A percentile compares a stretch with the other conserved stretches of the same genome.
Conservation (phyloP, 2,888 invertebrate genomes). For the Ptilodon capucinus region DNA sequence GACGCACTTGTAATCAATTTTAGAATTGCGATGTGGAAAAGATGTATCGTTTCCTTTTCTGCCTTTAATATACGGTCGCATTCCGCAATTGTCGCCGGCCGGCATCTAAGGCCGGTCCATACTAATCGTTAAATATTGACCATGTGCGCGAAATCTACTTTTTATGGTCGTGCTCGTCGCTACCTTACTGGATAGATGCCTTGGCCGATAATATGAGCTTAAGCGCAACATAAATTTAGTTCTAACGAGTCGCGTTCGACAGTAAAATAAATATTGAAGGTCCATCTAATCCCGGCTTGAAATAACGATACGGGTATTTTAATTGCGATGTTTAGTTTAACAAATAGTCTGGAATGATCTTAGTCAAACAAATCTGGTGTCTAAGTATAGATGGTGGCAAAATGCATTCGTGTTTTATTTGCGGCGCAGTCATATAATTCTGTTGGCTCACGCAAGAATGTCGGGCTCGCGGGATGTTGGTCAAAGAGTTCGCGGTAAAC, state of each 20-base stretch:
- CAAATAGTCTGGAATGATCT: conserved; percentile 24
- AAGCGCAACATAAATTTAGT: conserved; percentile 58
- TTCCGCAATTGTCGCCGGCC: conserved; percentile 46
- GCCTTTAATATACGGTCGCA: conserved; percentile 51
- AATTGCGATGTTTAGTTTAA: conserved; percentile 26
- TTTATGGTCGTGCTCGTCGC: conserved; percentile 54
- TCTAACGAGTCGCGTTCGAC: conserved; percentile 47
- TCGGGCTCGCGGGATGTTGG: conserved; percentile 31
- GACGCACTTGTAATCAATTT: not conserved
- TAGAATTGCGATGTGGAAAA: not conserved
- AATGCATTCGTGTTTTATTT: conserved; percentile 32
- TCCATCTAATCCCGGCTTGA: conserved; percentile 8
- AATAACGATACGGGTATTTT: conserved; percentile 27
- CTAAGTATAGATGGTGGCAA: conserved; percentile 23
- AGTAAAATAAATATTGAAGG: conserved; percentile 26
- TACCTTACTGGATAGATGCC: conserved; percentile 62
- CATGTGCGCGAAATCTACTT: conserved; percentile 66
- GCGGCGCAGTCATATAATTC: conserved; percentile 32
- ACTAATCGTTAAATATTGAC: conserved; percentile 65
- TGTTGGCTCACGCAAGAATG: conserved; percentile 41
- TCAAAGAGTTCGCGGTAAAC: conserved; percentile 35
- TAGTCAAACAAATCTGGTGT: too few species aligned
- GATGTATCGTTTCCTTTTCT: conserved; percentile 43
- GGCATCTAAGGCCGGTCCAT: conserved; percentile 57
- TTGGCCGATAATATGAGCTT: conserved; percentile 67